These are phyloP conservation scores for Glareola pratincola DNA, from an alignment of 2,113 vertebrate genomes.

Conservation along the genomic window DNA sequence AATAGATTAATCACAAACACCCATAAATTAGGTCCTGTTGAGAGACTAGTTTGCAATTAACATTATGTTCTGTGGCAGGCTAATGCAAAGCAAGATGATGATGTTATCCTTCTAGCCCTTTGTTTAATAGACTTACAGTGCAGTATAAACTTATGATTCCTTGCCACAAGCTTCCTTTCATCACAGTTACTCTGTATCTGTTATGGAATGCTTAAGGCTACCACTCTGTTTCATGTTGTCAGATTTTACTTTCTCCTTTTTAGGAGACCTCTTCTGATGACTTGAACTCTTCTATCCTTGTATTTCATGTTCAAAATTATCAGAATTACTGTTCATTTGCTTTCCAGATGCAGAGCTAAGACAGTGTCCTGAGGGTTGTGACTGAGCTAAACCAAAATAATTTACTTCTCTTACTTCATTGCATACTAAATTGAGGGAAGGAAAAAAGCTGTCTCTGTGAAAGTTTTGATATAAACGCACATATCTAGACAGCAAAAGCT, in stretches of 20 bases:
- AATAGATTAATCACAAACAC: neutral
- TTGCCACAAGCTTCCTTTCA: neutral
- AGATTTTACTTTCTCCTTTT: constrained; percentile 2
- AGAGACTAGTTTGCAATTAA: neutral
- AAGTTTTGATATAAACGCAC: neutral
- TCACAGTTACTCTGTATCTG: neutral
- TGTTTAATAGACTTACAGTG: neutral
- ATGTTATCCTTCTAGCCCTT: neutral
- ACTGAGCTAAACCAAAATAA: neutral
- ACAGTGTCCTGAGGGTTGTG: neutral
- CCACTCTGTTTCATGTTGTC: neutral
- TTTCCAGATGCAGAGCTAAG: constrained; percentile 19
- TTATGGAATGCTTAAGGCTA: constrained; percentile 1
- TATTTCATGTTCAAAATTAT: constrained; percentile 12
- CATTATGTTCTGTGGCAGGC: neutral
- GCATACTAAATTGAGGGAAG: neutral
- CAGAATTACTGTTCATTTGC: constrained; percentile 24
- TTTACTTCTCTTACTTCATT: neutral
- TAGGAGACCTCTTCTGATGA: neutral
- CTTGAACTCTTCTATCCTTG: neutral
- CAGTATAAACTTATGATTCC: neutral
- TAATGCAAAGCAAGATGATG: neutral
- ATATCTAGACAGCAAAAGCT: neutral
- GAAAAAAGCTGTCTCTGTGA: neutral
- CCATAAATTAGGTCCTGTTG: neutral